Base-by-base conservation (phyloP, 2,888 invertebrate species). In the Cheilosia soror region DNA sequence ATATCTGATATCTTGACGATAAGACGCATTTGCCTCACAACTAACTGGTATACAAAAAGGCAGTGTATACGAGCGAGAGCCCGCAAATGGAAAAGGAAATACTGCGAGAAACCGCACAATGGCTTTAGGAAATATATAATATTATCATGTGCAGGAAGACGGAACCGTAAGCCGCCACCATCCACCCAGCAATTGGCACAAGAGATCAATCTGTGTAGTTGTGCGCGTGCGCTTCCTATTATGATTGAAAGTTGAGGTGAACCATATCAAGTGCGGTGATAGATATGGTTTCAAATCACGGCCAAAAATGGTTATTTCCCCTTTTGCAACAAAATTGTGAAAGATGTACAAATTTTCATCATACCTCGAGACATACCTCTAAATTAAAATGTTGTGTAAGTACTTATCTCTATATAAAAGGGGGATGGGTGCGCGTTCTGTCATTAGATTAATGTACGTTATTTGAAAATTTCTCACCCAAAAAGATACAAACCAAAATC, bases 121-220 rank as follows among this genome's bases (percentile, higher is more conserved):
- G 49, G 78, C 78, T 79, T 72, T 58, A 79, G 78, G 78, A 60
- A 79, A 78, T n/a, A n/a, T n/a, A n/a, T 47, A 79, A 63, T 44
- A 79, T 79, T 79, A 71, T 29, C 71, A 79, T 78, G 72, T 71
- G 71, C 40, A 79, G 71, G 72, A 79, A 79, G 72, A 72, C 78
- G 72, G 63, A 78, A 78, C 55, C 13, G 20, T 44, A 27, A 11
- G 37, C 69, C 69, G 55, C 69, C 55, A 33, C 5, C 57, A 20
- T 25, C 20, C 53, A 31, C 11, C 44, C 42, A 31, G 47, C 65
- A 58, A 68, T 68, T 60, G 60, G 77, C 37, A 57, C 7, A 69
- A 49, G 29, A 72, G 71, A 72, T 72, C 79, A 66, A 65, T 79
- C 65, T 44, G n/a, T 15, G 29, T 27, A 51, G 33, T 42, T 15